Conservation (phyloP, 2,888 invertebrate species). For the Synanthedon formicaeformis region DNA sequence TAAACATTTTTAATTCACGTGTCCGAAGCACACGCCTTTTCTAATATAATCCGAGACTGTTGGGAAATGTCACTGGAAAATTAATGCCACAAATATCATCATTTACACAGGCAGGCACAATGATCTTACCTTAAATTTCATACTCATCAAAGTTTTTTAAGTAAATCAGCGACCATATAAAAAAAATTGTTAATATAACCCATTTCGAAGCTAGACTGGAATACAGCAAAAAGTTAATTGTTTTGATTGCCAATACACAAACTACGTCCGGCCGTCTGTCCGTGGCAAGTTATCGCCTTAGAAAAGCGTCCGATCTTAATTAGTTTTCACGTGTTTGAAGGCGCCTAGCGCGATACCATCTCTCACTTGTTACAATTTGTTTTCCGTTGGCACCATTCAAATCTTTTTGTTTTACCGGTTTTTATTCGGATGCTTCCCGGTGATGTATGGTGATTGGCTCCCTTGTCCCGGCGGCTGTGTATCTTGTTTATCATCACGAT, state of each 20-base stretch:
- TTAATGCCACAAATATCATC: conserved; percentile 44
- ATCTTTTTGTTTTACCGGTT: conserved; percentile 58
- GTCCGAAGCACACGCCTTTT: conserved; percentile 58
- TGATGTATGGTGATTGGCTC: conserved; percentile 70
- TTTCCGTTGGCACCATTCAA: conserved; percentile 60
- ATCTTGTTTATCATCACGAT: conserved; percentile 66
- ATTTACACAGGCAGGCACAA: not conserved
- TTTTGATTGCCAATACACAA: conserved; percentile 66
- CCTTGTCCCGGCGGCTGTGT: conserved; percentile 55
- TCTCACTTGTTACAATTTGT: conserved; percentile 67
- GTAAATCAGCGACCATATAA: conserved; percentile 20
- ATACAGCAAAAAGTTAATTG: conserved; percentile 65
- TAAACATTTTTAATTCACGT: conserved; percentile 69
- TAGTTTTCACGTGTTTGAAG: conserved; percentile 68
- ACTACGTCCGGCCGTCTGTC: conserved; percentile 53
- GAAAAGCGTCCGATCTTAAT: conserved; percentile 69
- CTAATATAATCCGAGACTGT: conserved; percentile 39
- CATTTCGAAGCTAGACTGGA: conserved; percentile 45
- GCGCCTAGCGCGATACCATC: conserved; percentile 65
- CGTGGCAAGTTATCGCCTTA: conserved; percentile 60
- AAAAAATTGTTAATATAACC: conserved; percentile 13
- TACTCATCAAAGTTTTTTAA: conserved; percentile 16
- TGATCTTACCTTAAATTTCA: not conserved
- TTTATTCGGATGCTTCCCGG: conserved; percentile 56
- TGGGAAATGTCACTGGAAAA: conserved; percentile 68